A percentile compares a stretch with the other conserved stretches of the same genome.
Conservation (phyloP, 2,113 vertebrate species). For the Psammodynastes pulverulentus region DNA sequence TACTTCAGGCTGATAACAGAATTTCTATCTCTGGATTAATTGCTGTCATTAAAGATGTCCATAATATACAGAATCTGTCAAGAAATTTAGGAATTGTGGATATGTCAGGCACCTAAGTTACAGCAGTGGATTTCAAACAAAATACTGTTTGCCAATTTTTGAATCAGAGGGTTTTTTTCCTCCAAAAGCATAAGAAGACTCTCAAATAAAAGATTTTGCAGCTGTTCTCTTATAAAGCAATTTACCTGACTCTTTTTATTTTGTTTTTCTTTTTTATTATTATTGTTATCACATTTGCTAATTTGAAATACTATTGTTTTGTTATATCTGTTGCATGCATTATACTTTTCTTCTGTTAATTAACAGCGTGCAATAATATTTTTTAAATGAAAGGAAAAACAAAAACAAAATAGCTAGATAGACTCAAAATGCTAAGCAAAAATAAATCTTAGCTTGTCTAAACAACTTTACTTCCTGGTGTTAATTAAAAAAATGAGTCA, state of each 20-base stretch:
- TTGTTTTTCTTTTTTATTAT: neutral
- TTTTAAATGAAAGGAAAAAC: neutral
- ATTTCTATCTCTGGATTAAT: neutral
- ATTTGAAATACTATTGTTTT: neutral
- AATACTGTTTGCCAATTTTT: neutral
- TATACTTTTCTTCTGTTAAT: neutral
- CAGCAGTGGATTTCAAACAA: neutral
- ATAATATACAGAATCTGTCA: neutral
- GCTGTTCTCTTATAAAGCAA: neutral
- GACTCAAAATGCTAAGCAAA: neutral
- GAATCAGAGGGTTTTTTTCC: neutral
- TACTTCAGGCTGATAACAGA: neutral
- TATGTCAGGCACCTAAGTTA: neutral
- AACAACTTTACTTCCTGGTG: neutral
- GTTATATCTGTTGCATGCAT: neutral
- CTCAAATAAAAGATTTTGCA: neutral
- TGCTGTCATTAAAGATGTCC: neutral
- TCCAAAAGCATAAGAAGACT: neutral
- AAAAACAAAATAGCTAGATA: neutral
- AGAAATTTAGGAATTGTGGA: neutral
- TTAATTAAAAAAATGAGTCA: neutral
- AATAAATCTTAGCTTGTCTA: neutral
- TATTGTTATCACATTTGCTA: neutral
- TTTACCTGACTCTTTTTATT: neutral
- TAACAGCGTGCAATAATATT: neutral